Evolutionary conservation across 2,888 invertebrate genomes (phyloP), one percentile per base, ranked within the genome.

Genomic region (Microctonus aethiopoides): DNA sequence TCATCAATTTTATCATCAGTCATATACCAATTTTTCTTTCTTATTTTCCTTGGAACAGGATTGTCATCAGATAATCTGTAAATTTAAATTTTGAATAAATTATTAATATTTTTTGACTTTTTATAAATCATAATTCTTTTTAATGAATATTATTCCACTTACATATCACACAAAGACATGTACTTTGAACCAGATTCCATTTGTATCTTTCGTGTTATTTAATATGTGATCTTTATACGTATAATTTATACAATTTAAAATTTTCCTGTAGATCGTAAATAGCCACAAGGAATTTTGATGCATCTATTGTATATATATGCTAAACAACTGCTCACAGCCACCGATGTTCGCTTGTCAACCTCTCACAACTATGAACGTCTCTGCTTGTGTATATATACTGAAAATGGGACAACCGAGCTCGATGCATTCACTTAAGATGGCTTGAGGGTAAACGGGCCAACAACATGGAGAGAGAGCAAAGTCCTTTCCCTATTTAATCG

Each of bases 401-500:
- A 46, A 46, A 46, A 46, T 46, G 46, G 46, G 46, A 46, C 46
- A 46, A 16, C n/a, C 16, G 16, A 16, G 46, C 46, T 46, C 46
- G n/a, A 46, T 46, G 46, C 46, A 46, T 46, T 46, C 46, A 46
- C 46, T 46, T 46, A 16, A 16, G 46, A 46, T 46, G 46, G 46
- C 16, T 46, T 16, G 46, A 16, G 46, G 46, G 20, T 1, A 34
- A 34, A 41, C 34, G 16, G 41, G 41, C 32, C n/a, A 13, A 41
- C 16, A 24, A 3, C 41, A 41, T 20, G n/a, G 13, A 61, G 16
- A 29, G 29, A n/a, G 57, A n/a, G 26, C 16, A 57, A 16, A 59
- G 46, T 63, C 41, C 51, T 63, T 63, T 63, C 46, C 16, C 51
- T 51, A 63, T 51, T 51, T 63, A 63, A 63, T 63, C 46, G 51